phyloP scores from a whole-genome alignment of 2,888 invertebrate species.

The Phytoseiulus persimilis region DNA sequence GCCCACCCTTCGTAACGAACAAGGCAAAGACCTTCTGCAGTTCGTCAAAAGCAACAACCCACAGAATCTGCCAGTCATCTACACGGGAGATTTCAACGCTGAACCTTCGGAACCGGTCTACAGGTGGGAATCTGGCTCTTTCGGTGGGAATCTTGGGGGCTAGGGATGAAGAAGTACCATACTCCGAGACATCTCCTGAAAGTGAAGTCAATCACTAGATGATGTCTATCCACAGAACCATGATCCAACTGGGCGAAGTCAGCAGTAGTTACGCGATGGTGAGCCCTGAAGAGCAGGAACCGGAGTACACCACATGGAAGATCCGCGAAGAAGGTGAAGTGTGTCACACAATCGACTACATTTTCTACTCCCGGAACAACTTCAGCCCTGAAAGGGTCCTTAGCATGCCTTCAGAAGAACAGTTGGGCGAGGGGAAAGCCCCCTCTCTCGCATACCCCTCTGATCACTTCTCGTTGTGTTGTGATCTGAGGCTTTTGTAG shows the following conservation, averaged over 20 bases:
- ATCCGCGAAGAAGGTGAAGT: slow-evolving; percentile 62
- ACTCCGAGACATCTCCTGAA: too few relatives aligned
- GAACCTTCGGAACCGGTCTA: slow-evolving; percentile 65
- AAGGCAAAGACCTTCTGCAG: slow-evolving; percentile 61
- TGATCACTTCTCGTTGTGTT: slow-evolving; percentile 64
- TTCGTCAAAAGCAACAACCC: slow-evolving; percentile 50
- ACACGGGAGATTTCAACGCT: slow-evolving; percentile 70
- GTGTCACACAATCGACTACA: slow-evolving; percentile 67
- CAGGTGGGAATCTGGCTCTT: too few relatives aligned
- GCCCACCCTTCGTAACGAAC: slow-evolving; percentile 62
- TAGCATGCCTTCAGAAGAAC: slow-evolving; percentile 59
- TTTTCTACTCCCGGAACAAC: slow-evolving; percentile 59
- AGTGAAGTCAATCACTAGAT: too few relatives aligned
- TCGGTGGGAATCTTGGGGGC: too few relatives aligned
- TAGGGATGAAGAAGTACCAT: neutral
- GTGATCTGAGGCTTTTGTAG: slow-evolving; percentile 45
- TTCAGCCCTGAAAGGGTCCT: slow-evolving; percentile 57
- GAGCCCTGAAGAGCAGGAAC: slow-evolving; percentile 54
- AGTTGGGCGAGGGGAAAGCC: slow-evolving; percentile 61
- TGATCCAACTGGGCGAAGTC: slow-evolving; percentile 15
- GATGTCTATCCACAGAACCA: neutral
- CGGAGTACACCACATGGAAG: slow-evolving; percentile 69
- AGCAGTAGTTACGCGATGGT: slow-evolving; percentile 24
- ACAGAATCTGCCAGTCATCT: slow-evolving; percentile 55
- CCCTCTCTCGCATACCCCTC: slow-evolving; percentile 65